A percentile compares a stretch with the other conserved stretches of the same genome.
phyloP scores from a whole-genome alignment of 2,888 invertebrate species.

The Pachydiplax longipennis region DNA sequence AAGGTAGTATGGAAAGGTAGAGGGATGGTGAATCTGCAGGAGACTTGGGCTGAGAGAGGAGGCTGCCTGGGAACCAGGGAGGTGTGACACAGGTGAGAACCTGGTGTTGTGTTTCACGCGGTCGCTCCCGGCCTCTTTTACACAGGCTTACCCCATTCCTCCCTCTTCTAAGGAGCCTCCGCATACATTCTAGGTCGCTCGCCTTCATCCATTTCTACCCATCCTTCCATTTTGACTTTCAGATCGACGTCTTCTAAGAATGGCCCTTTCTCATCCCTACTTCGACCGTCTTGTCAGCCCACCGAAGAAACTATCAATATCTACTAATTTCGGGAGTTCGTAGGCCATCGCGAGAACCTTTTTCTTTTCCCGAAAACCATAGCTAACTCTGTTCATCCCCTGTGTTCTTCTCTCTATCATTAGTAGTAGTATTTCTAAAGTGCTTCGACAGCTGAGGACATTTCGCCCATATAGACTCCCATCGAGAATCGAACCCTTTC shows the following conservation, averaged over 20 bases:
- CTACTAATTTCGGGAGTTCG: neutral
- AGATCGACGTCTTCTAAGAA: neutral
- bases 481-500: too few species aligned
- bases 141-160: neutral
- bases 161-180: neutral
- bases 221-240: neutral
- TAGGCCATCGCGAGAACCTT: neutral
- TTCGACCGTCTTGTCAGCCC: neutral
- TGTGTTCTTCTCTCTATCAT: neutral
- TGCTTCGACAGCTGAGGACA: too few species aligned
- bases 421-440: too few species aligned
- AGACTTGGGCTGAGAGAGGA: neutral
- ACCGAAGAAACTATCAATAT: neutral
- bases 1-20: neutral
- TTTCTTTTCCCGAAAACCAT: neutral
- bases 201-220: neutral
- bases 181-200: neutral
- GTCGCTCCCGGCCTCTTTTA: constrained; percentile 1
- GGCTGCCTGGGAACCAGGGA: neutral
- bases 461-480: too few species aligned
- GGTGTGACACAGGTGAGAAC: constrained; percentile 35
- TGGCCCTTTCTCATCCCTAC: neutral
- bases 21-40: neutral
- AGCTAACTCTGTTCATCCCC: neutral
- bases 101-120: constrained; percentile 31